A percentile compares a stretch with the other conserved stretches of the same genome.
phyloP scores from a whole-genome alignment of 2,113 vertebrate species.

The Hepsetus odoe region DNA sequence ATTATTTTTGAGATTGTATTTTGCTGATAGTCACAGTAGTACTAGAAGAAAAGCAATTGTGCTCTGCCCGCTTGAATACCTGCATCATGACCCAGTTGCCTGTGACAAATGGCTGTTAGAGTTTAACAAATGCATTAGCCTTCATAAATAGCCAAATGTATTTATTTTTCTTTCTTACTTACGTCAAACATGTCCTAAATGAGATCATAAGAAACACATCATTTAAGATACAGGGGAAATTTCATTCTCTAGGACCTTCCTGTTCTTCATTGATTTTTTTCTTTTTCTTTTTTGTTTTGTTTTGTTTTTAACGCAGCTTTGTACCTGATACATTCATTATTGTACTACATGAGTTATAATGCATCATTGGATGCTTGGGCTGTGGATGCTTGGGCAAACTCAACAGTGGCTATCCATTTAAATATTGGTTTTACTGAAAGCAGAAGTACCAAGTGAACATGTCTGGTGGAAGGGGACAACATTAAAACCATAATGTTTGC shows the following conservation, averaged over 20 bases:
- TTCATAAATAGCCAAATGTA: conserved; percentile 1
- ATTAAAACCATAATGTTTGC: too few species aligned
- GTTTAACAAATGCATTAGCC: conserved; percentile 1
- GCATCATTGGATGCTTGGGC: too few species aligned
- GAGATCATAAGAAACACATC: neutral
- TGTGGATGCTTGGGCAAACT: too few species aligned
- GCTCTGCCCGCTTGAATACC: conserved; percentile 33
- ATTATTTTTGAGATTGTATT: conserved; percentile 43
- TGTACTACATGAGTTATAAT: too few species aligned
- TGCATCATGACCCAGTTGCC: conserved; percentile 39
- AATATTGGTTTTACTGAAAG: too few species aligned
- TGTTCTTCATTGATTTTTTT: too few species aligned
- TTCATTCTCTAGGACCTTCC: neutral
- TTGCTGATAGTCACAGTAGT: conserved; percentile 54
- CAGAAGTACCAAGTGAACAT: too few species aligned
- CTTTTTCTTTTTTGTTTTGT: too few species aligned
- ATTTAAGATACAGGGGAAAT: neutral
- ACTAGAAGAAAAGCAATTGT: conserved; percentile 42
- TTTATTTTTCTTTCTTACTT: neutral
- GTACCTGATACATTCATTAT: too few species aligned
- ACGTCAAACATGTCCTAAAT: neutral
- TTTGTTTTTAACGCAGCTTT: too few species aligned
- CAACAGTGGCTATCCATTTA: too few species aligned
- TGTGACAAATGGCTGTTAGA: conserved; percentile 28
- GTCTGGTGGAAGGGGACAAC: too few species aligned